Percentiles rank a stretch among this genome's conserved stretches.
Conservation (phyloP, 2,797 vertebrate genomes). For the Emys orbicularis region DNA sequence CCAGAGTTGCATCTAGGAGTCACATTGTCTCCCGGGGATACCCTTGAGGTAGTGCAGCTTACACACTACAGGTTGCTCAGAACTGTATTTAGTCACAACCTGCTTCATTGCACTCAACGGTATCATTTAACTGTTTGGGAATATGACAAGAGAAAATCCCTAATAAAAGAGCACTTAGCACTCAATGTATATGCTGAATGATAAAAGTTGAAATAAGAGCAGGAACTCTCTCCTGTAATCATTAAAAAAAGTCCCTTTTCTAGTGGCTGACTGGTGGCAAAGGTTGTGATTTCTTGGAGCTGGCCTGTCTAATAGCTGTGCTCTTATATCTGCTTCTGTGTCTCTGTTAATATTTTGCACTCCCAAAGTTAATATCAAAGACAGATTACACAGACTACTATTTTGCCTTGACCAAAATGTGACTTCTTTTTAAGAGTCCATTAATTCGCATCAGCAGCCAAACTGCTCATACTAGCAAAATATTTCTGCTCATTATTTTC, state of each 20-base stretch:
- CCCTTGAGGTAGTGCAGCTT: not conserved
- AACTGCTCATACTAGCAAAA: slow-evolving; percentile 21
- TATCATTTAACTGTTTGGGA: not conserved
- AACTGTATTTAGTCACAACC: not conserved
- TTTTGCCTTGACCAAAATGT: not conserved
- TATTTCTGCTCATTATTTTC: slow-evolving; percentile 38
- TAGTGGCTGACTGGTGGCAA: not conserved
- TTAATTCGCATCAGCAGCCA: slow-evolving; percentile 27
- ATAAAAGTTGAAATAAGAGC: not conserved
- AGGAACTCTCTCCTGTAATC: not conserved
- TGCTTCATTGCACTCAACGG: not conserved
- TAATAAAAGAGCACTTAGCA: not conserved
- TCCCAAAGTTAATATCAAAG: not conserved
- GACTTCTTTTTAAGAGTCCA: not conserved
- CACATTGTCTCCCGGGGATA: not conserved
- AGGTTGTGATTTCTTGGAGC: not conserved
- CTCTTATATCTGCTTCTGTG: not conserved
- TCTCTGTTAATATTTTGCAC: not conserved
- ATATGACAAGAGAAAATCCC: not conserved
- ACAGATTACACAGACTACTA: not conserved
- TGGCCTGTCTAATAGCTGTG: not conserved
- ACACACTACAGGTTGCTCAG: not conserved
- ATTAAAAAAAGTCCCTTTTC: not conserved
- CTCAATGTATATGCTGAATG: not conserved
- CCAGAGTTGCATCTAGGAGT: not conserved